These are phyloP conservation scores for Bombus haemorrhoidalis DNA, from an alignment of 1,140 invertebrate genomes.

Conservation along the genomic window DNA sequence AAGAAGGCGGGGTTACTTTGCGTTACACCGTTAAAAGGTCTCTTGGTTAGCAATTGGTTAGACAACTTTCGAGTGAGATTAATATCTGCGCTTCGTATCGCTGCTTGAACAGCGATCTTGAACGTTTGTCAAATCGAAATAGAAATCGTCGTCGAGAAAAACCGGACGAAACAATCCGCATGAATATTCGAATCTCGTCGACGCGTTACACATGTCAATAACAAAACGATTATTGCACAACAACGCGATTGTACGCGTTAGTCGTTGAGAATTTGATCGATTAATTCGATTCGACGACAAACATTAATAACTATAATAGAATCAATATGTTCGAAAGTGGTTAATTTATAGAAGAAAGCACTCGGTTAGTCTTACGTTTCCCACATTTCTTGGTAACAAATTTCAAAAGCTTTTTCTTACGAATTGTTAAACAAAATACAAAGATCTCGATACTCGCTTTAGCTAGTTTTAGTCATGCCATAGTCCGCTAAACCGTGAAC, in stretches of 20 bases:
- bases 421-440: not conserved
- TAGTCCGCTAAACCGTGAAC: not conserved
- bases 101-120: not conserved
- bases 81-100: not conserved
- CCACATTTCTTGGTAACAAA: not conserved
- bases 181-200: not conserved
- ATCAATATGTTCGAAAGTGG: slow-evolving; percentile 44
- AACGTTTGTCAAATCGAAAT: not conserved
- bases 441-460: not conserved
- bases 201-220: slow-evolving; percentile 26
- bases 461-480: not conserved
- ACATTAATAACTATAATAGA: not conserved
- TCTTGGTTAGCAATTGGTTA: slow-evolving; percentile 55
- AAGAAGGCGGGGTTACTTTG: slow-evolving; percentile 54
- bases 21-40: slow-evolving; percentile 35
- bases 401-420: not conserved
- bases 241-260: not conserved
- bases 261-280: not conserved
- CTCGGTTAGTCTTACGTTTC: slow-evolving; percentile 51
- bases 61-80: slow-evolving; percentile 43
- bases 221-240: slow-evolving; percentile 24
- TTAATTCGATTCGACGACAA: not conserved
- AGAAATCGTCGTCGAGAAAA: not conserved
- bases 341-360: slow-evolving; percentile 54
- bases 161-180: not conserved